phyloP scores from a whole-genome alignment of 2,888 invertebrate species.

The Rutpela maculata region DNA sequence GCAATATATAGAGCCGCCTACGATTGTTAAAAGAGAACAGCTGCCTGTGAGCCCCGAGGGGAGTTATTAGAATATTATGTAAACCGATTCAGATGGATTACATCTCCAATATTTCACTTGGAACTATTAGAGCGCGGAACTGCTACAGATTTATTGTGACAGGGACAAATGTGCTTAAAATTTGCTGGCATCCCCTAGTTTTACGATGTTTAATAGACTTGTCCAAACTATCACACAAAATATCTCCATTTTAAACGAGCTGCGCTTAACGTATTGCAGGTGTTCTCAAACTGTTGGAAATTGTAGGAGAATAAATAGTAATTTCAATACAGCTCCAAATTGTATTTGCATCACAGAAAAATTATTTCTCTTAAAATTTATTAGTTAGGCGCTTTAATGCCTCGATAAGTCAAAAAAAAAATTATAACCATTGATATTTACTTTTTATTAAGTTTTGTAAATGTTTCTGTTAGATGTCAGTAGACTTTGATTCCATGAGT shows the following conservation, averaged over 20 bases:
- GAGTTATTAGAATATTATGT: constrained; percentile 70
- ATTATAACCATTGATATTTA: too few species aligned
- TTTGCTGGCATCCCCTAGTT: constrained; percentile 34
- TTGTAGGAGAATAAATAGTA: neutral
- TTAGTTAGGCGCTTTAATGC: too few species aligned
- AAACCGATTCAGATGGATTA: constrained; percentile 68
- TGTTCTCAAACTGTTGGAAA: neutral
- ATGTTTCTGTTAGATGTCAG: too few species aligned
- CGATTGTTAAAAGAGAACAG: constrained; percentile 45
- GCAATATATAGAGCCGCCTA: constrained; percentile 43
- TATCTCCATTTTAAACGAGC: neutral
- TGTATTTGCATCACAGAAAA: neutral
- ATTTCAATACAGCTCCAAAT: neutral
- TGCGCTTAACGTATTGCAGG: neutral
- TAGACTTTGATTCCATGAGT: too few species aligned
- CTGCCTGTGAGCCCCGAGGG: constrained; percentile 54
- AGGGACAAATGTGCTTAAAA: constrained; percentile 43
- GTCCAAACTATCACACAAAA: neutral
- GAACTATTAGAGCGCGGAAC: constrained; percentile 52
- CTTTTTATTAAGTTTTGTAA: too few species aligned
- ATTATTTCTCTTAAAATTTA: too few species aligned
- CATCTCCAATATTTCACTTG: constrained; percentile 65
- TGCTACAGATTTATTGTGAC: constrained; percentile 45
- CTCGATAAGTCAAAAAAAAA: too few species aligned
- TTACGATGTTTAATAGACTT: constrained; percentile 18